Percentiles rank a stretch among this genome's conserved stretches.
These are phyloP conservation scores for Strigamia transsilvanica DNA, from an alignment of 2,888 invertebrate genomes.

Conservation along the genomic window DNA sequence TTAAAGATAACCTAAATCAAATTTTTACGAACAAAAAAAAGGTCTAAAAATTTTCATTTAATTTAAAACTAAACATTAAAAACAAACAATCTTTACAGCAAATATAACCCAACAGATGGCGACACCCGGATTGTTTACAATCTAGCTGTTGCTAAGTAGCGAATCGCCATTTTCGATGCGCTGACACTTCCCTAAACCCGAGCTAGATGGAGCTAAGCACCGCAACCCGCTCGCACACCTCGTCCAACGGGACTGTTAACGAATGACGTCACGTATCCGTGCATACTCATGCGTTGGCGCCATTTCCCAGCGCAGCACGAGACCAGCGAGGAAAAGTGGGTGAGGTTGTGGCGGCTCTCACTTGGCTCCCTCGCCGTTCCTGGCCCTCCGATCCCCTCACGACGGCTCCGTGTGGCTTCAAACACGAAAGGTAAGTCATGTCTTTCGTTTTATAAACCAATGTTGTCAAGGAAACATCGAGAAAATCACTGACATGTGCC, in stretches of 20 bases:
- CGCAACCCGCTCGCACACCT: neutral
- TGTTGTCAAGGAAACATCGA: neutral
- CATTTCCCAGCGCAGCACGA: conserved; percentile 38
- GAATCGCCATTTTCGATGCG: neutral
- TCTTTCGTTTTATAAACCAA: conserved; percentile 5
- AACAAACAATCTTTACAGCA: too few species aligned
- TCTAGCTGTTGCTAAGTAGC: too few species aligned
- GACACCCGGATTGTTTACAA: neutral
- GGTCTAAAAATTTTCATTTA: too few species aligned
- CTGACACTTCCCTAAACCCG: neutral
- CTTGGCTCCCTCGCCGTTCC: conserved; percentile 47
- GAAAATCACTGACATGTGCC: conserved; percentile 46
- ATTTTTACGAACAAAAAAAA: too few species aligned
- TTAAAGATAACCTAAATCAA: too few species aligned
- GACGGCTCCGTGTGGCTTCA: conserved; percentile 43
- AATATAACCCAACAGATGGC: neutral
- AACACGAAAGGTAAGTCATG: conserved; percentile 48
- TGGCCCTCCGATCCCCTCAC: conserved; percentile 42
- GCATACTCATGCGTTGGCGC: conserved; percentile 35
- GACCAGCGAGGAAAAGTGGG: conserved; percentile 36
- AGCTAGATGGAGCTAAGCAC: neutral
- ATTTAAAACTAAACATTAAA: too few species aligned
- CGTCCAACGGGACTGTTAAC: neutral
- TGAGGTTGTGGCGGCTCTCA: conserved; percentile 48
- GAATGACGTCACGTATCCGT: conserved; percentile 27